Percentiles rank a stretch among this genome's conserved stretches.
Conservation (phyloP, 2,113 vertebrate genomes). For the Scomber colias region DNA sequence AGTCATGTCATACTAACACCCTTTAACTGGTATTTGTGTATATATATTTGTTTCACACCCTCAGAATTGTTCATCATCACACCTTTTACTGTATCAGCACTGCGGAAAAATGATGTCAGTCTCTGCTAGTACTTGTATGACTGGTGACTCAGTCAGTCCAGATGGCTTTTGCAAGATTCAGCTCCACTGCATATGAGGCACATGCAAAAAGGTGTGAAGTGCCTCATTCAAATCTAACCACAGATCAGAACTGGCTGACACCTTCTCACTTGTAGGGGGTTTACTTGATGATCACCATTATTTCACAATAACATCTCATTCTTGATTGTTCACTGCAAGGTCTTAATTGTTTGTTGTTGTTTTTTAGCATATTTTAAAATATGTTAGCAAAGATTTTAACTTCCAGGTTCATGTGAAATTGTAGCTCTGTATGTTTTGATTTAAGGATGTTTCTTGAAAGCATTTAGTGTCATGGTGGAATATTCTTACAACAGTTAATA, state of each 20-base stretch:
- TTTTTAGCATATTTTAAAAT: background rate
- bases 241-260: constrained; percentile 33
- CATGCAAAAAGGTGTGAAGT: constrained; percentile 61
- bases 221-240: constrained; percentile 60
- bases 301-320: constrained; percentile 9
- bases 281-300: constrained; percentile 13
- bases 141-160: constrained; percentile 35
- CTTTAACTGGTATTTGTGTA: constrained; percentile 27
- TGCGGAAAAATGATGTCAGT: constrained; percentile 58
- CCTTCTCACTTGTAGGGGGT: constrained; percentile 17
- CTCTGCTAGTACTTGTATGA: constrained; percentile 24
- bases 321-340: background rate
- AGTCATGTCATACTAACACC: constrained; percentile 29
- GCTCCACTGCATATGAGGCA: constrained; percentile 23
- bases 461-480: background rate
- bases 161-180: constrained; percentile 54
- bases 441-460: constrained; percentile 19
- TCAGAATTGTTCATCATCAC: constrained; percentile 41
- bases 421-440: constrained; percentile 11
- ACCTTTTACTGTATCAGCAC: constrained; percentile 47
- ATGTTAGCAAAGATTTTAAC: too few relatives aligned
- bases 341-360: background rate
- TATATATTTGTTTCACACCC: constrained; percentile 57
- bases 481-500: background rate
- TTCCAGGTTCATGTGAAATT: background rate